A percentile compares a stretch with the other conserved stretches of the same genome.
Evolutionary conservation across 2,888 invertebrate species (phyloP).

Genomic region (Drosophila anceps): DNA sequence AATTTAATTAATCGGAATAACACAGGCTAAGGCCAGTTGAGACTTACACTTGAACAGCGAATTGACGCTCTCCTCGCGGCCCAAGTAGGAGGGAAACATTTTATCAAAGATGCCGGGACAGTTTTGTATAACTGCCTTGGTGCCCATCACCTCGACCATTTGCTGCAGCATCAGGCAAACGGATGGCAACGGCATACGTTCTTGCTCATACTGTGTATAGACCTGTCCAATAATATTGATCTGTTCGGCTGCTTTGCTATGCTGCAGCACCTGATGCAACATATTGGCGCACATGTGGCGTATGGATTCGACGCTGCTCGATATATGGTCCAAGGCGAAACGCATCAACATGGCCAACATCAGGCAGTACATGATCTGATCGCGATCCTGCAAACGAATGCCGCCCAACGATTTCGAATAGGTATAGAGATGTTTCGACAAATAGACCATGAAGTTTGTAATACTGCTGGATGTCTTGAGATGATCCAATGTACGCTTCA

Average conservation of each 20-base stretch:
- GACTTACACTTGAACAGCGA: slow-evolving; percentile 86
- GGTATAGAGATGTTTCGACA: slow-evolving; percentile 73
- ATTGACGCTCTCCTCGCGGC: slow-evolving; percentile 86
- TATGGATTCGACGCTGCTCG: slow-evolving; percentile 89
- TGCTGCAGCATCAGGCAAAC: slow-evolving; percentile 80
- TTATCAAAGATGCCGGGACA: slow-evolving; percentile 68
- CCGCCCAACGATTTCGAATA: slow-evolving; percentile 60
- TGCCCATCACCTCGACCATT: slow-evolving; percentile 72
- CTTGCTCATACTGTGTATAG: slow-evolving; percentile 68
- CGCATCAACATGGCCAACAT: slow-evolving; percentile 79
- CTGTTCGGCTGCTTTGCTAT: slow-evolving; percentile 78
- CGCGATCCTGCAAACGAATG: slow-evolving; percentile 44
- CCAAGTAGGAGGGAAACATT: slow-evolving; percentile 74
- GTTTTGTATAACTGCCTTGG: slow-evolving; percentile 58
- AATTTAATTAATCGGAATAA: not conserved
- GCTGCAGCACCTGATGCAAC: slow-evolving; percentile 85
- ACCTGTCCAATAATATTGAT: slow-evolving; percentile 67
- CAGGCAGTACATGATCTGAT: slow-evolving; percentile 54
- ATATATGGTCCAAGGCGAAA: slow-evolving; percentile 88
- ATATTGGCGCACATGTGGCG: slow-evolving; percentile 87
- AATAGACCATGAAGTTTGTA: slow-evolving; percentile 78
- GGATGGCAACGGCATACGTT: slow-evolving; percentile 66
- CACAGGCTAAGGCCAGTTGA: not conserved
- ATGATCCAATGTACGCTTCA: slow-evolving; percentile 59
- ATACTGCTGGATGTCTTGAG: slow-evolving; percentile 67